Conservation (phyloP, 2,113 vertebrate genomes). For the Nicator chloris region DNA sequence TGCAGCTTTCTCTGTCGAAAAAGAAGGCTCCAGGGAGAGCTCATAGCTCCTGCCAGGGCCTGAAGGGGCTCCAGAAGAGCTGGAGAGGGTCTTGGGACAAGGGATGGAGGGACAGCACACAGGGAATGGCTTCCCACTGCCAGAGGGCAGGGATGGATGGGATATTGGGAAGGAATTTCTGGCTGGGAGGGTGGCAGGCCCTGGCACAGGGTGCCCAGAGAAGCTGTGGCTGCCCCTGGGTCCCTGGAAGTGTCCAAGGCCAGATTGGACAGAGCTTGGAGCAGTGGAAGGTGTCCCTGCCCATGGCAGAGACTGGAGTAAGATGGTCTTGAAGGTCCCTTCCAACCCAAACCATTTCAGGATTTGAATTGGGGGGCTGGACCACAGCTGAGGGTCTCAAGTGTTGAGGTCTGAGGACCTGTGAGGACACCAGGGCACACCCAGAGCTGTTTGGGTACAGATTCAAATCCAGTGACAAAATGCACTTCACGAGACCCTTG, state of each 20-base stretch:
- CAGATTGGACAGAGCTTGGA: fast-evolving
- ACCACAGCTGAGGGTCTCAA: background rate
- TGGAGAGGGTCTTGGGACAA: background rate
- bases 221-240: background rate
- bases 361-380: fast-evolving
- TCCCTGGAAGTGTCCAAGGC: fast-evolving
- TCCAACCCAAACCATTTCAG: background rate
- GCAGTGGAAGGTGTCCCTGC: background rate
- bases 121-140: background rate
- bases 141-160: background rate
- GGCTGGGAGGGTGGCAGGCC: fast-evolving
- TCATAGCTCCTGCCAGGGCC: fast-evolving
- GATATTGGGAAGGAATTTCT: background rate
- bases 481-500: background rate
- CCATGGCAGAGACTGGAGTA: fast-evolving
- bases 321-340: background rate
- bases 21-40: background rate
- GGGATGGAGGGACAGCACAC: fast-evolving
- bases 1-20: background rate
- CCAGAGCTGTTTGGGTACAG: background rate
- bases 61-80: fast-evolving
- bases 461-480: background rate
- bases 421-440: no score
- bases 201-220: background rate
- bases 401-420: background rate